Evolutionary conservation across 2,113 vertebrate species (phyloP).

Genomic region (Thermophis baileyi): DNA sequence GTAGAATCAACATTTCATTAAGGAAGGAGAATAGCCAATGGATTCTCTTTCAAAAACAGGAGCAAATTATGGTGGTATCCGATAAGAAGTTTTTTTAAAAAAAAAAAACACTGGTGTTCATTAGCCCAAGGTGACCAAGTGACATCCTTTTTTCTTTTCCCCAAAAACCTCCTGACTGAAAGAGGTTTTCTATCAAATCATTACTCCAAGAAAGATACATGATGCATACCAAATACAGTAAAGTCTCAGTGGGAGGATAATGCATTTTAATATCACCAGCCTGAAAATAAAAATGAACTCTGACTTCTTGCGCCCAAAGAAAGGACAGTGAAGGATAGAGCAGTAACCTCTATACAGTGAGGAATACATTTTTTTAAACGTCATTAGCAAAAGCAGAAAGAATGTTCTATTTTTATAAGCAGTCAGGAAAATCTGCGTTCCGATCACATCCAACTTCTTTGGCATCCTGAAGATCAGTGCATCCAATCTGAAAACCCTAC

Average conservation of each 20-base stretch:
- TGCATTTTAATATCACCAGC: neutral
- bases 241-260: constrained; percentile 1
- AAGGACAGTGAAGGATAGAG: constrained; percentile 23
- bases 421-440: neutral
- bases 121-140: constrained; percentile 37
- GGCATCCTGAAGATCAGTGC: constrained; percentile 9
- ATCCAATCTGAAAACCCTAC: constrained; percentile 20
- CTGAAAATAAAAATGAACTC: constrained; percentile 24
- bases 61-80: neutral
- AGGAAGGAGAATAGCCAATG: constrained; percentile 24
- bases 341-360: constrained; percentile 28
- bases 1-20: neutral
- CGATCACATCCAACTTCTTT: neutral
- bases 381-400: constrained; percentile 42
- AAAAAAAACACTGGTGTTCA: neutral
- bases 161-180: neutral
- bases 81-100: constrained; percentile 12
- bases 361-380: constrained; percentile 21
- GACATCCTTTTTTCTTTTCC: constrained; percentile 12
- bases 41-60: neutral
- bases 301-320: constrained; percentile 7
- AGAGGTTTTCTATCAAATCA: neutral
- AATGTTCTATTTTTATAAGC: constrained; percentile 18
- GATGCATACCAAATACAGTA: neutral
- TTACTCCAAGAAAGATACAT: constrained; percentile 39